These are phyloP conservation scores for Pontoporia blainvillei DNA, from an alignment of 2,113 vertebrate species.

Conservation along the genomic window DNA sequence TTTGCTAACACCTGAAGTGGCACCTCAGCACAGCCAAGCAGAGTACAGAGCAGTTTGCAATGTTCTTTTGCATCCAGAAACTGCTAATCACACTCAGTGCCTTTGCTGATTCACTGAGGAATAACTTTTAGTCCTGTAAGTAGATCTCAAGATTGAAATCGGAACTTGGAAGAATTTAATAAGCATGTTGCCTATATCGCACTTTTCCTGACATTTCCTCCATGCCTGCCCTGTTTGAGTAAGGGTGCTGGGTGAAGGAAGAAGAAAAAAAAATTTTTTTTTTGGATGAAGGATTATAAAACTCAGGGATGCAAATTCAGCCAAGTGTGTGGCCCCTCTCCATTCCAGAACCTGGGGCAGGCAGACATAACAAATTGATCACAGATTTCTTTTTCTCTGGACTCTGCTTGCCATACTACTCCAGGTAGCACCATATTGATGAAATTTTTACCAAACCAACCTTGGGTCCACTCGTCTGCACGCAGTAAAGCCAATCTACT, in stretches of 20 bases:
- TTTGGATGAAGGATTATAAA: background rate
- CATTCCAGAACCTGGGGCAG: background rate
- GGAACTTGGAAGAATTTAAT: background rate
- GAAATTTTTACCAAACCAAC: background rate
- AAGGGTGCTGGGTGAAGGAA: background rate
- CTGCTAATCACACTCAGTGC: background rate
- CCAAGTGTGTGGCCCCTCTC: background rate
- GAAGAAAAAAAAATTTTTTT: background rate
- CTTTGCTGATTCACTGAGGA: constrained; percentile 39
- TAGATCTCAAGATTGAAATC: background rate
- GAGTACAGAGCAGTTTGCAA: background rate
- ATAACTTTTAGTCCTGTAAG: constrained; percentile 23
- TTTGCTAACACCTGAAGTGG: background rate
- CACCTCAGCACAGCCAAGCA: background rate
- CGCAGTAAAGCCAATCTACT: background rate
- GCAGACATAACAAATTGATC: background rate
- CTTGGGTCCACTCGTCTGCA: background rate
- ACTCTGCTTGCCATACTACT: background rate
- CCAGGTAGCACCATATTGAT: background rate
- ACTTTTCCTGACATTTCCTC: background rate
- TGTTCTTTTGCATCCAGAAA: background rate
- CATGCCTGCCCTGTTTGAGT: background rate
- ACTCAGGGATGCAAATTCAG: background rate
- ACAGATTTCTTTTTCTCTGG: background rate
- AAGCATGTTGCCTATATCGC: background rate